Conservation (phyloP, 2,888 invertebrate genomes). For the Arge pagana region DNA sequence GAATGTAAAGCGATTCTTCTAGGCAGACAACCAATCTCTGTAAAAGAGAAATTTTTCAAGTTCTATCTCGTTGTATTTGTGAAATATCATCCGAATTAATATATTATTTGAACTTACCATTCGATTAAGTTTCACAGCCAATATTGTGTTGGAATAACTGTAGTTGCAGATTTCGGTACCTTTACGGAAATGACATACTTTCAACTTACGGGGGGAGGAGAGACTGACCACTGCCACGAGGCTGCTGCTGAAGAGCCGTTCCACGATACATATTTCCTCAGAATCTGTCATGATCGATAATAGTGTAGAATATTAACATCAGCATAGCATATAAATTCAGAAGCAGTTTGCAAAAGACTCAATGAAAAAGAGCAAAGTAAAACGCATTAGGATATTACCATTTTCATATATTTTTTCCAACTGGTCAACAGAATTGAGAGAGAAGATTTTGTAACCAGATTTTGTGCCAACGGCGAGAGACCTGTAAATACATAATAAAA, state of each 20-base stretch:
- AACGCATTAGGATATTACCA: slow-evolving; percentile 59
- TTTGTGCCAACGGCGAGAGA: slow-evolving; percentile 92
- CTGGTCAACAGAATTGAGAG: slow-evolving; percentile 80
- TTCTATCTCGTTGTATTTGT: too few relatives aligned
- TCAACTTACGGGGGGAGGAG: slow-evolving; percentile 85
- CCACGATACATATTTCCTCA: slow-evolving; percentile 89
- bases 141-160: slow-evolving; percentile 91
- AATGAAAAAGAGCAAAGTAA: neutral
- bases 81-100: too few relatives aligned
- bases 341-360: neutral
- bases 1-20: slow-evolving; percentile 96
- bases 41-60: slow-evolving; percentile 34
- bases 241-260: slow-evolving; percentile 95
- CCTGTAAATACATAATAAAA: slow-evolving; percentile 60
- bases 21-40: slow-evolving; percentile 95
- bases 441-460: slow-evolving; percentile 87
- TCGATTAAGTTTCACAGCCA: slow-evolving; percentile 94
- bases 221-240: slow-evolving; percentile 94
- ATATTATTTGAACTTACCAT: slow-evolving; percentile 74
- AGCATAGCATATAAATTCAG: slow-evolving; percentile 14
- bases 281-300: slow-evolving; percentile 57
- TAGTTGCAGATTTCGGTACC: slow-evolving; percentile 98
- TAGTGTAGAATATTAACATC: neutral
- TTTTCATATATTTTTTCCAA: slow-evolving; percentile 90
- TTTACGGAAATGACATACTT: slow-evolving; percentile 97